phyloP scores from a whole-genome alignment of 2,113 vertebrate genomes.

The Dipodomys spectabilis region DNA sequence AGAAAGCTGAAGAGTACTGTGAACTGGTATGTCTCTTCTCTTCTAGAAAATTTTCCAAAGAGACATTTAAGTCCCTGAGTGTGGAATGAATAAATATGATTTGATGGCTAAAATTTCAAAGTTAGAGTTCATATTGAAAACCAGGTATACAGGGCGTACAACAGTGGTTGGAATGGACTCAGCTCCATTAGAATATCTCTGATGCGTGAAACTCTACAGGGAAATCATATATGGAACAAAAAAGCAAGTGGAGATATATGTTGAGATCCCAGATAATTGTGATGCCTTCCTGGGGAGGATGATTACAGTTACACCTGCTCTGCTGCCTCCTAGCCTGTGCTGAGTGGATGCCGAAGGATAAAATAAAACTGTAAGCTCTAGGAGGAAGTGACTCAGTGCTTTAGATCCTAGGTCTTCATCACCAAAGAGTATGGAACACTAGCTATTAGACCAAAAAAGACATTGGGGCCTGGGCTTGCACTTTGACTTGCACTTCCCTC shows the following conservation, averaged over 20 bases:
- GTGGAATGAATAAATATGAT: not conserved
- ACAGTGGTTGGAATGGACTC: not conserved
- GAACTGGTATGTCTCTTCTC: no score
- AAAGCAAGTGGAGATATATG: not conserved
- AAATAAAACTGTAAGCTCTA: not conserved
- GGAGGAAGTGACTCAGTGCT: not conserved
- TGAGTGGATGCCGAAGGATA: fast-evolving
- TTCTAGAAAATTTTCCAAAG: not conserved
- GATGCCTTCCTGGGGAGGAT: not conserved
- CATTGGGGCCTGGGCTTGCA: no score
- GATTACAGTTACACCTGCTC: not conserved
- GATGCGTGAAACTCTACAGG: no score
- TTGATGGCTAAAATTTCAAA: not conserved
- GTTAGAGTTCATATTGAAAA: not conserved
- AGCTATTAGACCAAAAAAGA: not conserved
- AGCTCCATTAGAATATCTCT: not conserved
- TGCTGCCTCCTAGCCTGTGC: not conserved
- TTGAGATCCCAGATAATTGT: fast-evolving
- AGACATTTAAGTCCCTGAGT: not conserved
- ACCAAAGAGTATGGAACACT: no score
- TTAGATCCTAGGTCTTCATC: not conserved
- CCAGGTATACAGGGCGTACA: fast-evolving
- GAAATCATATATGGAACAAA: not conserved
- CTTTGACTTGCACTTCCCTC: not conserved
- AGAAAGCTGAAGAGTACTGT: not conserved